These are phyloP conservation scores for Aphyosemion australe DNA, from an alignment of 2,113 vertebrate species.

Conservation along the genomic window DNA sequence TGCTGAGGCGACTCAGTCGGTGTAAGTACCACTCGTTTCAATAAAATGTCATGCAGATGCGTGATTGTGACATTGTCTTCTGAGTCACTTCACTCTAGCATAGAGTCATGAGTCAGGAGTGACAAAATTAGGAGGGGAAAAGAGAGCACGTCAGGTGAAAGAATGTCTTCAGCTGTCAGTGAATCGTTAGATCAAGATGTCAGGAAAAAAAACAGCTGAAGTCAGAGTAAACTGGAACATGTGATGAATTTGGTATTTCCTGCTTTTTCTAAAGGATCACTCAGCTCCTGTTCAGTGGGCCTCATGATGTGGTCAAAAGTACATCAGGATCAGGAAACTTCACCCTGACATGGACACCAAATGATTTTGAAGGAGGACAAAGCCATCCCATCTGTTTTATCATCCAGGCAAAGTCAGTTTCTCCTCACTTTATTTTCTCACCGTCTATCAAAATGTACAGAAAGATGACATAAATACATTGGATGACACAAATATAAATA, in stretches of 20 bases:
- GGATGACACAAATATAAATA: too few species aligned
- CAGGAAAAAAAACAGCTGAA: neutral
- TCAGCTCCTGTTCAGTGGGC: slow-evolving; percentile 32
- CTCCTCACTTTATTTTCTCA: neutral
- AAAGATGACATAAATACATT: too few species aligned
- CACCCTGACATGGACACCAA: slow-evolving; percentile 41
- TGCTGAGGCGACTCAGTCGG: neutral
- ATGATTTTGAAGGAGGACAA: neutral
- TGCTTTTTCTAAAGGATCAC: slow-evolving; percentile 26
- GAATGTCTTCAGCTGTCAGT: neutral
- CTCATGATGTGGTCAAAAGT: accelerated
- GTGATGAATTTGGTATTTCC: too few species aligned
- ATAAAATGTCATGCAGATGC: too few species aligned
- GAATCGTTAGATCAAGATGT: too few species aligned
- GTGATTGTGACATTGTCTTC: neutral
- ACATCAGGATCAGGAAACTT: neutral
- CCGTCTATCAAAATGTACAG: too few species aligned
- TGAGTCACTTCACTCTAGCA: too few species aligned
- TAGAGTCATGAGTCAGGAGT: too few species aligned
- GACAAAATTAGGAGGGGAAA: neutral
- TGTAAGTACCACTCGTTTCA: neutral
- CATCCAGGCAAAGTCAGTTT: slow-evolving; percentile 26
- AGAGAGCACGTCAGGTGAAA: neutral
- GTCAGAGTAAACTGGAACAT: neutral
- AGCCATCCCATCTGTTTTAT: slow-evolving; percentile 44